Evolutionary conservation across 2,113 vertebrate species (phyloP), one percentile per base, ranked within the genome.

Genomic region (Paramisgurnus dabryanus): DNA sequence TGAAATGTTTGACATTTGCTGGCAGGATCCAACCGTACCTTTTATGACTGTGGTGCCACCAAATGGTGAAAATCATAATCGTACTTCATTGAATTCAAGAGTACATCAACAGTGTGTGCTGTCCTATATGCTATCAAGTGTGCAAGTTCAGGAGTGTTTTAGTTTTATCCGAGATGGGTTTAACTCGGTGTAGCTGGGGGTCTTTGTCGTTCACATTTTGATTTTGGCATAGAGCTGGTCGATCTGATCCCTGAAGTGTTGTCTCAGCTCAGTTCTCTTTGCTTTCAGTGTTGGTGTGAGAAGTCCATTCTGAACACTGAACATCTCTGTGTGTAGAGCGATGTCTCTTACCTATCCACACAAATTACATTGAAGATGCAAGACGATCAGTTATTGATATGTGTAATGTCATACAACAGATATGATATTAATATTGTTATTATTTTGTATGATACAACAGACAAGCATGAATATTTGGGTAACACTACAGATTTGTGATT

Each of bases 231-330:
- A 99, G 11, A 99, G 94, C 91, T 95, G 93, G 77, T 95, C 90
- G 43, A 98, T 96, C 85, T 97, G 92, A 13, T 94, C 86, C 87
- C 92, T 90, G 90, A 99, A 99, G 83, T 79, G 85, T 72, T 82
- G 95, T 53, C 91, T 92, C 7, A 99, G 91, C 61, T 97, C 95
- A 0, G 90, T 85, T 89, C 98, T 93, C 89, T 98, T 99, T 0
- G 97, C 92, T 90, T 99, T 99, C 90, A 99, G 87, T 0, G 97
- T 99, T 40, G 98, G 97, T 0, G 98, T 99, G 80, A 99, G 90
- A 58, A 99, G 92, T 81, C 97, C 97, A 0, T 97, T 99, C 86
- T 98, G 92, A 39, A 98, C 10, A 5, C 95, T 93, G 89, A 99
- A 98, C 93, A 96, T 91, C 90, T 98, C 96, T 0, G 87, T 4